Evolutionary conservation across 2,797 vertebrate species (phyloP), one percentile per base, ranked within the genome.

Genomic region (Manis crassicaudata): DNA sequence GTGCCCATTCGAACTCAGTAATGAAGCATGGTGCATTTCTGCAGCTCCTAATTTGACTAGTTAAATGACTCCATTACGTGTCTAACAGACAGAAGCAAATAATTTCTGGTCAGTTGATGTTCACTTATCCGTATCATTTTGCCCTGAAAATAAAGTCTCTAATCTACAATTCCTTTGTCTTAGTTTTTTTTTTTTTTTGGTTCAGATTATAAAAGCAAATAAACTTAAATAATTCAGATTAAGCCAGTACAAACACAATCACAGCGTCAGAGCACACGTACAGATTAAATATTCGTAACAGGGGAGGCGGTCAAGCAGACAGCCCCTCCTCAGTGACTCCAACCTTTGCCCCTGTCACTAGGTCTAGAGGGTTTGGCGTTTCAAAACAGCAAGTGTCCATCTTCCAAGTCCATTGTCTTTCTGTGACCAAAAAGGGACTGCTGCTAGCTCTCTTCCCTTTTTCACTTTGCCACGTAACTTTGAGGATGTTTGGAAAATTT

Each of bases 1-100:
- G 99, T 99, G 99, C 99, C 99, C 99, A 99, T 99, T 99, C 99
- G 99, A 99, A 99, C 99, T 99, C 99, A 99, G 99, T 99, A 99
- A 99, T 99, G 99, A 99, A 99, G 99, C 99, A 99, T 99, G 99
- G 99, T 99, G 99, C 99, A 99, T 99, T 99, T 99, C 99, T 99
- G 99, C 99, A 99, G 99, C 99, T 99, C 99, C 99, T 99, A 99
- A 99, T 99, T 99, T 99, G 99, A 99, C 99, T 99, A 99, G 99
- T 99, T 99, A 99, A 99, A 99, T 99, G 99, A 99, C 99, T 99
- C 99, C 99, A 99, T 99, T 99, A 99, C 99, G 99, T 99, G 99
- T 99, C 99, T 99, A 99, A 99, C 99, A 99, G 99, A 99, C 99
- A 99, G 99, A 99, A 99, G 99, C 99, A 99, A 99, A 99, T 99